These are phyloP conservation scores for Perca flavescens DNA, from an alignment of 2,113 vertebrate genomes.

Conservation along the genomic window DNA sequence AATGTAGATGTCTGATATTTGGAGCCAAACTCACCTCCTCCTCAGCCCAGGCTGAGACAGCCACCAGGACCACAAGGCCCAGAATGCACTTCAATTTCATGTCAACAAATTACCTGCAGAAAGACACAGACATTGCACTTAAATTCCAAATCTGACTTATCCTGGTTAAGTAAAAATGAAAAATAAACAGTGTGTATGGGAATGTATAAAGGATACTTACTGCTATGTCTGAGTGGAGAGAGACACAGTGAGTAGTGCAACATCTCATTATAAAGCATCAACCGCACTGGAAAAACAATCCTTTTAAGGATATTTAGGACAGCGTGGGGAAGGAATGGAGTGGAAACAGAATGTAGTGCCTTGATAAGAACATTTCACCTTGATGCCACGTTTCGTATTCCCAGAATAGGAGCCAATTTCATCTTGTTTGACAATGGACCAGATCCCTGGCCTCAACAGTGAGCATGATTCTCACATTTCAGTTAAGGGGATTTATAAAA, in stretches of 20 bases:
- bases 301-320: constrained; percentile 14
- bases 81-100: constrained; percentile 42
- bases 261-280: constrained; percentile 22
- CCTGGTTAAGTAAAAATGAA: no score
- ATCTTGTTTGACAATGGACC: neutral
- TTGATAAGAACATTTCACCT: constrained; percentile 40
- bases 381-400: constrained; percentile 42
- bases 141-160: no score
- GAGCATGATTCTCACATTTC: neutral
- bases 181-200: no score
- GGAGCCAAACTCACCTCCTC: no score
- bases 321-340: neutral
- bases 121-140: neutral
- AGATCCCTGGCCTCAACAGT: no score
- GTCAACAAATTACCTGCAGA: constrained; percentile 21
- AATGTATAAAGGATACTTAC: no score
- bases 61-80: constrained; percentile 21
- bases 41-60: no score
- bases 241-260: no score
- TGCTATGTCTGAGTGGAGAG: no score
- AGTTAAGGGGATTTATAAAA: neutral
- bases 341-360: neutral
- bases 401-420: neutral
- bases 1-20: no score
- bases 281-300: neutral